These are phyloP conservation scores for Lepidochitona cinerea DNA, from an alignment of 2,888 invertebrate genomes.

Conservation along the genomic window DNA sequence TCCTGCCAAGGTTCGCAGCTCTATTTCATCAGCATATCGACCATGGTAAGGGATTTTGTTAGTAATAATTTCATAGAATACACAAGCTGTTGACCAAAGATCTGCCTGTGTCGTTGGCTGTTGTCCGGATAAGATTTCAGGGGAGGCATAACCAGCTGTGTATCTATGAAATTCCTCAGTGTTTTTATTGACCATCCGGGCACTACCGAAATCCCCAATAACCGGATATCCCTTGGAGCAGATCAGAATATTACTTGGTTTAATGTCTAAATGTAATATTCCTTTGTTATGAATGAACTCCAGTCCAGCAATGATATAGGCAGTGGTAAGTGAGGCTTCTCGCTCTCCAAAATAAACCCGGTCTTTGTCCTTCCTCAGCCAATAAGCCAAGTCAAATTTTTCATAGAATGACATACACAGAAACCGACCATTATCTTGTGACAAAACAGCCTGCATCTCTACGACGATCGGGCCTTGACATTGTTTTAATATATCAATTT, in stretches of 20 bases:
- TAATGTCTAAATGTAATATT: conserved; percentile 3
- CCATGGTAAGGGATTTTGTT: background rate
- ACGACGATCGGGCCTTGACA: background rate
- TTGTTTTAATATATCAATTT: background rate
- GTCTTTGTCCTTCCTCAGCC: background rate
- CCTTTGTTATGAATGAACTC: background rate
- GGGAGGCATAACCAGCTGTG: background rate
- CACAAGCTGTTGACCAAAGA: background rate
- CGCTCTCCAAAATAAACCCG: background rate
- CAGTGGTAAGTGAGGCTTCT: background rate
- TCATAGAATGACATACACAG: background rate
- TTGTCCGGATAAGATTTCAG: background rate
- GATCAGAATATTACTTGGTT: background rate
- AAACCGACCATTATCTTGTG: background rate
- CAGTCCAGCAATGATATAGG: background rate
- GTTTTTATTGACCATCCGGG: background rate
- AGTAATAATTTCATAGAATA: background rate
- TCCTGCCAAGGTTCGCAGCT: background rate
- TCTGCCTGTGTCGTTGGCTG: background rate
- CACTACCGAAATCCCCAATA: background rate
- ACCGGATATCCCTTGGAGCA: background rate
- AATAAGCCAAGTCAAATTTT: background rate
- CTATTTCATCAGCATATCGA: background rate
- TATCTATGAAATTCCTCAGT: too few relatives aligned
- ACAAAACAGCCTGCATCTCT: background rate